Base-by-base conservation (phyloP, 2,113 vertebrate species). In the Lathamus discolor region DNA sequence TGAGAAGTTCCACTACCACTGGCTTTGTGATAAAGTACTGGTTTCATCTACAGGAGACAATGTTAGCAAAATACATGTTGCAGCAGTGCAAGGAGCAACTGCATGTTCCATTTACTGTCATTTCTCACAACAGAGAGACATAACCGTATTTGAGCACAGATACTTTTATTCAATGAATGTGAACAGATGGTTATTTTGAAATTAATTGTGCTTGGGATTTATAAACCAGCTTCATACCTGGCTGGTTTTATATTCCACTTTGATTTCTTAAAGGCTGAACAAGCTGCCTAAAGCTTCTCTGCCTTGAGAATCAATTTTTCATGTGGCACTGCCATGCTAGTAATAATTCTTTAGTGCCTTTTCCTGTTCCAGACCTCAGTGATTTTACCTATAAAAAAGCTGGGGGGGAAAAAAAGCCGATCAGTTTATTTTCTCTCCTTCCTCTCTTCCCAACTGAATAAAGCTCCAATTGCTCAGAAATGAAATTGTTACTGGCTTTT, bases 191-290 rank as follows among this genome's bases (percentile, higher is more conserved):
- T 29, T 86, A 48, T 63, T 70, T 95, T 82, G 55, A 62, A 93
- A 91, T 76, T 86, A 89, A 79, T 90, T 89, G 69, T 86, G 52
- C 55, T 72, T 93, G 63, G 61, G 75, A 18, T 92, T 92, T 88
- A 69, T 63, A 76, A 72, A 72, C 19, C 67, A 35, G 29, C 79
- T 78, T 87, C 46, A 82, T 72, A 73, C 8, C 41, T 89, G 25
- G 29, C 52, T 79, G 55, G 33, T 93, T 91, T 86, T 93, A 62
- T 39, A 49, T 29, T 86, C 44, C n/a, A 13, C 39, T 72, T 41
- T 54, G 41, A 62, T 86, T 85, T 89, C 59, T n/a, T 88, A 80
- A 75, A 88, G 43, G 31, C 70, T 73, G 59, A 95, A 83, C 70
- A 89, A 41, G 7, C 22, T 88, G 49, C 52, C 77, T n/a, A 64